Conservation (phyloP, 2,888 invertebrate genomes). For the Schizaphis graminum region DNA sequence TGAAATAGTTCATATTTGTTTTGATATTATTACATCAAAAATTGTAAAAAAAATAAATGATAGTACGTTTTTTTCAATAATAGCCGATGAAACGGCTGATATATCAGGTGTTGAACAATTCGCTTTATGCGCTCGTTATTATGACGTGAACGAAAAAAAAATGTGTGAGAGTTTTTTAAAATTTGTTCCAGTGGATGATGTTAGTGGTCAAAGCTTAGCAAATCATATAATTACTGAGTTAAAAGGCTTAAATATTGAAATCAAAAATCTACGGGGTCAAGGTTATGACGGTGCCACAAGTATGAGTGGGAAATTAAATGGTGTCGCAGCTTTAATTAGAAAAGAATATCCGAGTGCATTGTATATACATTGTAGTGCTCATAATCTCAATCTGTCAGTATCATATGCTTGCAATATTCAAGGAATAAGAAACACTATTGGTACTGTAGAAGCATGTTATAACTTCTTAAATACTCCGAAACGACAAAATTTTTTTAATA, state of each 20-base stretch:
- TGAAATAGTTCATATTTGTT: too few relatives aligned
- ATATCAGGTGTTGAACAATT: too few relatives aligned
- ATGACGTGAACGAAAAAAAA: background rate
- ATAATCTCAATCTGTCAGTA: background rate
- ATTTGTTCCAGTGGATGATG: background rate
- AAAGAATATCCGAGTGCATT: slow-evolving; percentile 10
- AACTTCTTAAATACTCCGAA: slow-evolving; percentile 36
- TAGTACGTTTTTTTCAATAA: too few relatives aligned
- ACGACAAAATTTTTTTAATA: slow-evolving; percentile 22
- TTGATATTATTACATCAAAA: too few relatives aligned
- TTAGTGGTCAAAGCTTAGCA: background rate
- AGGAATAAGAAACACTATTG: background rate
- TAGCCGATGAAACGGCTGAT: too few relatives aligned
- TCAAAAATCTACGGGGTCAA: background rate
- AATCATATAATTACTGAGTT: background rate
- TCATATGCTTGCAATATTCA: too few relatives aligned
- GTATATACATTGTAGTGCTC: slow-evolving; percentile 24
- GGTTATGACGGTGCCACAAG: background rate
- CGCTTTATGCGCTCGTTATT: too few relatives aligned
- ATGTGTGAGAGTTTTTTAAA: background rate
- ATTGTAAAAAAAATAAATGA: too few relatives aligned
- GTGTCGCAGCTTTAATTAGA: slow-evolving; percentile 7
- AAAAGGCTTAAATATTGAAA: background rate
- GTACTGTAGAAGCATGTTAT: background rate
- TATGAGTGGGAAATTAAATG: background rate